Conservation (phyloP, 2,797 vertebrate species). For the Prionace glauca region DNA sequence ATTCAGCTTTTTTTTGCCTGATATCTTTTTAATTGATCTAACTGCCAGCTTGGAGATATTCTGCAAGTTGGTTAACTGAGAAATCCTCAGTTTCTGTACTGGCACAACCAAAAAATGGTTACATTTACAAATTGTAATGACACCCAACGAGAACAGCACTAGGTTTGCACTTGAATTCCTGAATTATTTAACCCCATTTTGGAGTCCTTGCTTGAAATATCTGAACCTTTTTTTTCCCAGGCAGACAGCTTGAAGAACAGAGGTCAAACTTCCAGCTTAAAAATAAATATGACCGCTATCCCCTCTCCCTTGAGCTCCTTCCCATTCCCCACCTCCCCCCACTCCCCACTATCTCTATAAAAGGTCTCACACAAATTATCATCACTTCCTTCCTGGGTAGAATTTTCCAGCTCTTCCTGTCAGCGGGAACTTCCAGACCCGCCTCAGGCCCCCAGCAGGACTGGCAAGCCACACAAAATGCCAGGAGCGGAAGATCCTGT, state of each 20-base stretch:
- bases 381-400: background rate
- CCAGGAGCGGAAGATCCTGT: no score
- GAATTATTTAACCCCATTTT: background rate
- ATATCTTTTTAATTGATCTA: conserved; percentile 35
- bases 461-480: no score
- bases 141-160: background rate
- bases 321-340: background rate
- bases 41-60: background rate
- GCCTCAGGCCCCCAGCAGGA: no score
- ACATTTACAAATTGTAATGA: background rate
- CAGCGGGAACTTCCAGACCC: no score
- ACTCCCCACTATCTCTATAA: no score
- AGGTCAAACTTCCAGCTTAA: background rate
- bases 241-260: background rate
- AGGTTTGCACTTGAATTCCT: background rate
- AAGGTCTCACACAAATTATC: background rate
- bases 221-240: background rate
- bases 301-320: background rate
- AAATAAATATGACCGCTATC: background rate
- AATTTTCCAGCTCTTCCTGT: no score
- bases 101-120: background rate
- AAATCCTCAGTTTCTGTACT: background rate
- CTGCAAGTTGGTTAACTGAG: conserved; percentile 19
- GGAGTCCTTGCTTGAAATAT: background rate
- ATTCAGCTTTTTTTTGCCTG: conserved; percentile 18